phyloP scores from a whole-genome alignment of 2,888 invertebrate species.

The Macrophya alboannulata region DNA sequence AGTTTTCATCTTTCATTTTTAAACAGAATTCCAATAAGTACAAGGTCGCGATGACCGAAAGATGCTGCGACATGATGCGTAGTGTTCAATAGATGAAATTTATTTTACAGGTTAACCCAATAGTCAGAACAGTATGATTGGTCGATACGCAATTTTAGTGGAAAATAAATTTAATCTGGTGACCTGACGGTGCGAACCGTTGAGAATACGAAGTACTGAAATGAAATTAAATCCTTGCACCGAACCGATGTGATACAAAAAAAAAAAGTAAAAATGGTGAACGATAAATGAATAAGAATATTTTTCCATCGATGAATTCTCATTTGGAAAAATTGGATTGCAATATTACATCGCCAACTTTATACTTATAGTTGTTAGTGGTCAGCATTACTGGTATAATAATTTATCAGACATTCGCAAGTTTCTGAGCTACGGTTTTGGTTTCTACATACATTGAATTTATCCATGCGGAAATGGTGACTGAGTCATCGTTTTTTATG shows the following conservation, averaged over 20 bases:
- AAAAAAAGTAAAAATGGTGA: background rate
- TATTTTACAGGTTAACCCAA: background rate
- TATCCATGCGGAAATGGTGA: background rate
- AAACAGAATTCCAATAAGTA: conserved; percentile 27
- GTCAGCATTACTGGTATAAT: background rate
- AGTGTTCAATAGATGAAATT: background rate
- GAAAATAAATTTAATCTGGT: background rate
- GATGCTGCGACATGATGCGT: background rate
- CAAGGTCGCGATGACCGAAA: conserved; percentile 42
- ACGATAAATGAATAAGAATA: background rate
- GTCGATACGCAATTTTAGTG: background rate
- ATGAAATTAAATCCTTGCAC: background rate
- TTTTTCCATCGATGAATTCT: background rate
- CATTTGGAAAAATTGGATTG: background rate
- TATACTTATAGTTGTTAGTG: background rate
- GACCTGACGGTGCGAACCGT: background rate
- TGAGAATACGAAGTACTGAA: background rate
- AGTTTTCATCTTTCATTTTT: background rate
- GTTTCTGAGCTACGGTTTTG: background rate
- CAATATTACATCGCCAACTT: background rate
- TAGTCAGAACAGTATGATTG: background rate
- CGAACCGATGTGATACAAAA: background rate
- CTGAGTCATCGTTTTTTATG: background rate
- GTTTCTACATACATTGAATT: background rate
- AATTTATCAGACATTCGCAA: background rate